Evolutionary conservation across 2,797 vertebrate species (phyloP), one percentile per base, ranked within the genome.

Genomic region (Sebastes melanostomus): DNA sequence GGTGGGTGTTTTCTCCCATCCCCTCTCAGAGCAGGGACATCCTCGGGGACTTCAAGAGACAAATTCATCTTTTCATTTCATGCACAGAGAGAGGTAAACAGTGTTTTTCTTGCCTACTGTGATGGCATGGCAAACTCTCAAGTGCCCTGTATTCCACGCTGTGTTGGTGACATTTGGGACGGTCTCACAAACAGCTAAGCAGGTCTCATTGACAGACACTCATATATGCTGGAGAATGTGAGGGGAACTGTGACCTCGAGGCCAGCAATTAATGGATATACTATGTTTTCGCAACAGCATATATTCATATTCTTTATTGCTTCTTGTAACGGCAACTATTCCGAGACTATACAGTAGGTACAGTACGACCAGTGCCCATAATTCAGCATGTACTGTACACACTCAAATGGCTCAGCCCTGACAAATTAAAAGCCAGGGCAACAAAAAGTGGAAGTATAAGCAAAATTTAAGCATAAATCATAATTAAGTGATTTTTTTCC

Each of bases 41-140:
- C 85, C 73, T 80, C 38, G 0, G 71, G 81, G 80, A 81, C 69
- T 76, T 83, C 54, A 60, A 67, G 75, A 80, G 72, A 74, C 80
- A 80, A 83, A 88, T 86, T 77, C 72, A 91, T 88, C 77, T 90
- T 88, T 91, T 88, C 80, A 90, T 93, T 91, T 92, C 83, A 89
- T 83, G 88, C 91, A 81, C 86, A 83, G 46, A 74, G 52, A 77
- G 75, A 83, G 82, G 83, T 83, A 86, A 84, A 86, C 72, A 70
- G 60, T 65, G 67, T 63, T 85, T 81, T 76, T 72, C 76, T 81
- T 73, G 69, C 76, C 74, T 83, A 62, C 77, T 81, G 83, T 71
- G 88, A 89, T 77, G 84, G 86, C 71, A 58, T 76, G 32, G 75
- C 68, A 66, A 68, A 86, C 71, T 84, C 74, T 22, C 56, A 30